A percentile compares a stretch with the other conserved stretches of the same genome.
Evolutionary conservation across 2,113 vertebrate species (phyloP).

Genomic region (Perccottus glenii): DNA sequence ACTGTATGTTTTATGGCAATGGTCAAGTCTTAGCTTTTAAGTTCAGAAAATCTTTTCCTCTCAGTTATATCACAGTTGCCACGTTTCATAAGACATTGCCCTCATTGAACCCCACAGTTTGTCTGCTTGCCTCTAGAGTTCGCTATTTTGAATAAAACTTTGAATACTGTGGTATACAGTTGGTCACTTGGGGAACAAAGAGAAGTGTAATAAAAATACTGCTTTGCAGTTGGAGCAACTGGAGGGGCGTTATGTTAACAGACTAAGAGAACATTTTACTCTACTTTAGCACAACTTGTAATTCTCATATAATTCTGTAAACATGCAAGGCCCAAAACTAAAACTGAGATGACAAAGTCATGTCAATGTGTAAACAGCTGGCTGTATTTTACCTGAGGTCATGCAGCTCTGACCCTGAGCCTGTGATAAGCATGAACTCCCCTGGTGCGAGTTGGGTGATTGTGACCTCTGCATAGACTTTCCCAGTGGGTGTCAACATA

Average conservation of each 20-base stretch:
- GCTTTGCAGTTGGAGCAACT: slow-evolving; percentile 54
- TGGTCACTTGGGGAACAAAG: not conserved
- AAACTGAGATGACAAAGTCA: too few relatives aligned
- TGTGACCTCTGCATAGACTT: slow-evolving; percentile 93
- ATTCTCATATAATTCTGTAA: not conserved
- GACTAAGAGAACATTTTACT: slow-evolving; percentile 40
- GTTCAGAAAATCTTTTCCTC: not conserved
- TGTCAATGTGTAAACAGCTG: not conserved
- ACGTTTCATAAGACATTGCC: not conserved
- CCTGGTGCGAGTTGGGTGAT: slow-evolving; percentile 86
- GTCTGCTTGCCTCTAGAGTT: slow-evolving; percentile 35
- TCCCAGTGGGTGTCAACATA: slow-evolving; percentile 92
- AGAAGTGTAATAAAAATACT: slow-evolving; percentile 5
- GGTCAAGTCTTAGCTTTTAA: not conserved
- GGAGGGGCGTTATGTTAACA: slow-evolving; percentile 48
- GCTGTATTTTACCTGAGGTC: slow-evolving; percentile 87
- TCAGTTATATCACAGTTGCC: not conserved
- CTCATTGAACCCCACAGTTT: not conserved
- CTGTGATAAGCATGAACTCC: slow-evolving; percentile 92
- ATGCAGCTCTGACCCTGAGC: slow-evolving; percentile 94
- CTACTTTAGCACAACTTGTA: slow-evolving; percentile 18
- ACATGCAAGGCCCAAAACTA: not conserved
- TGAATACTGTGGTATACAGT: not conserved
- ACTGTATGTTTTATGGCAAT: not conserved
- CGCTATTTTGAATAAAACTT: not conserved